These are phyloP conservation scores for Helostoma temminkii DNA, from an alignment of 2,797 vertebrate genomes.

Conservation along the genomic window DNA sequence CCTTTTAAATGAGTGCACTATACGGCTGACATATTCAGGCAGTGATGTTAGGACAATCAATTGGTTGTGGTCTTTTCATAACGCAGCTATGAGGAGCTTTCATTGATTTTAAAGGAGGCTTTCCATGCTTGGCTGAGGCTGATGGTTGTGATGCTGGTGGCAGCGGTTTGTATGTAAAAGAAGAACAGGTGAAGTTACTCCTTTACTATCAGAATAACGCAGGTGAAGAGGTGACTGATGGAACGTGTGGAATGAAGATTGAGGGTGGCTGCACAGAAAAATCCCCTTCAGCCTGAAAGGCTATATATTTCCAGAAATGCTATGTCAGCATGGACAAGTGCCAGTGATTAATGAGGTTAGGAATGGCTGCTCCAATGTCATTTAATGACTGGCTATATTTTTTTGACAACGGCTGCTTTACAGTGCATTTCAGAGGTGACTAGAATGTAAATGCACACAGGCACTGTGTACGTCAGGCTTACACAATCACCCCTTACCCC, in stretches of 20 bases:
- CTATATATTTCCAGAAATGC: slow-evolving; percentile 68
- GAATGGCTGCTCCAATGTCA: slow-evolving; percentile 55
- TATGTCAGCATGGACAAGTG: slow-evolving; percentile 66
- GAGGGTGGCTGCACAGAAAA: slow-evolving; percentile 36
- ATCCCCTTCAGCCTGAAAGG: slow-evolving; percentile 30
- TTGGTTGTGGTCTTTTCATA: too few species aligned
- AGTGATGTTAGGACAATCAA: too few species aligned
- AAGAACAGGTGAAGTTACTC: too few species aligned
- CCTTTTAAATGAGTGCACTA: too few species aligned
- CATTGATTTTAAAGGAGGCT: too few species aligned
- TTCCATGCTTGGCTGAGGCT: too few species aligned
- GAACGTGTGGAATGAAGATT: slow-evolving; percentile 5
- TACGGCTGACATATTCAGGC: too few species aligned
- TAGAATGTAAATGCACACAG: slow-evolving; percentile 10
- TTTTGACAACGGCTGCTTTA: slow-evolving; percentile 59
- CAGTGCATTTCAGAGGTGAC: slow-evolving; percentile 42
- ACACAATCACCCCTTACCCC: not conserved
- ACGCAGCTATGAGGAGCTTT: too few species aligned
- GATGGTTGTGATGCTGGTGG: too few species aligned
- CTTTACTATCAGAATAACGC: too few species aligned
- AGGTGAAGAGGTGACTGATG: not conserved
- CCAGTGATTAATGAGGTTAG: slow-evolving; percentile 71
- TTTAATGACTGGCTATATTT: slow-evolving; percentile 73
- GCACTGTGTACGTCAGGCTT: too few species aligned
- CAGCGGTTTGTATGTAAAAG: too few species aligned